These are phyloP conservation scores for Limnephilus marmoratus DNA, from an alignment of 2,888 invertebrate genomes.

Conservation along the genomic window DNA sequence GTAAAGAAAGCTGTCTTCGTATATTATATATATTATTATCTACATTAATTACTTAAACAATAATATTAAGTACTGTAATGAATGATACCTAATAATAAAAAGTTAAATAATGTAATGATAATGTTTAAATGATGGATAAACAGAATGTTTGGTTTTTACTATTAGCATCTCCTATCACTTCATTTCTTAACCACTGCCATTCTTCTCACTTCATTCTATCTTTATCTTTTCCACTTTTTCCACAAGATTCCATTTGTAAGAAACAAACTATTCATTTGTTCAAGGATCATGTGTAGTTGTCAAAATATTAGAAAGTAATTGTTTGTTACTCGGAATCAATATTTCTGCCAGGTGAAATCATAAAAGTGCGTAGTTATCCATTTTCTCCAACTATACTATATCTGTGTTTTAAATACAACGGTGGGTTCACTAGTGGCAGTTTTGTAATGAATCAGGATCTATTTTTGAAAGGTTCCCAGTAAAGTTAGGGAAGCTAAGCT, in stretches of 20 bases:
- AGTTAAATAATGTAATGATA: slow-evolving; percentile 64
- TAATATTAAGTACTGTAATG: slow-evolving; percentile 65
- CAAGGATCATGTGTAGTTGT: not conserved
- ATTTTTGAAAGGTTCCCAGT: not conserved
- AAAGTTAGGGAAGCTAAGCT: not conserved
- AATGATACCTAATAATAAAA: slow-evolving; percentile 65
- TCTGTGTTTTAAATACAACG: not conserved
- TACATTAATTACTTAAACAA: slow-evolving; percentile 63
- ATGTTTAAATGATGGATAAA: slow-evolving; percentile 64
- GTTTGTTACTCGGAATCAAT: not conserved
- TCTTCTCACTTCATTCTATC: slow-evolving; percentile 13
- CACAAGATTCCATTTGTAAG: not conserved
- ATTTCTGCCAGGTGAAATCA: not conserved
- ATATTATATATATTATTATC: slow-evolving; percentile 52
- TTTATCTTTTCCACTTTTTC: not conserved
- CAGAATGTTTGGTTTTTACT: slow-evolving; percentile 62
- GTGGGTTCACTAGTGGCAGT: not conserved
- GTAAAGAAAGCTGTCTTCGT: slow-evolving; percentile 61
- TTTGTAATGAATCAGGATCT: not conserved
- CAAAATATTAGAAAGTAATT: not conserved
- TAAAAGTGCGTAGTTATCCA: not conserved
- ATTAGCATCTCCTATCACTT: slow-evolving; percentile 55
- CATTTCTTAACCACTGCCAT: slow-evolving; percentile 27
- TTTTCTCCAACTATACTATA: not conserved
- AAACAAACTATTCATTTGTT: not conserved